phyloP scores from a whole-genome alignment of 2,797 vertebrate species.

The Halcyon smyrnensis region DNA sequence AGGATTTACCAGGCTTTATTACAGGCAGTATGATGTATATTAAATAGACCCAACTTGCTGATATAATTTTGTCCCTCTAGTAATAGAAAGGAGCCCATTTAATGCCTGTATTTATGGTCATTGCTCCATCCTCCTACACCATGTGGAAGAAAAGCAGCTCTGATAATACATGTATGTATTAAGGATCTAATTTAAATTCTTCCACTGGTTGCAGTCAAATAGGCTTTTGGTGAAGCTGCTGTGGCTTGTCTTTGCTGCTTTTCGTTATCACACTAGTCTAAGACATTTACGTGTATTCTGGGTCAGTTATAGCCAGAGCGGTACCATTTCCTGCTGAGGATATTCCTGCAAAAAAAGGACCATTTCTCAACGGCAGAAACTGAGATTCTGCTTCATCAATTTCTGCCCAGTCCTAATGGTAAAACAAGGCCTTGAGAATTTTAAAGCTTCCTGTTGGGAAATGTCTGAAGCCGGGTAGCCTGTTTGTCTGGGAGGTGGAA shows the following conservation, averaged over 20 bases:
- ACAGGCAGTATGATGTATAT: background rate
- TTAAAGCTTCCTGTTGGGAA: background rate
- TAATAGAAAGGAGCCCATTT: conserved; percentile 26
- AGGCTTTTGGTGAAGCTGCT: background rate
- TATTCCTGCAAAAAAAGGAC: background rate
- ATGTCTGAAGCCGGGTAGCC: background rate
- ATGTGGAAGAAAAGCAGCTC: background rate
- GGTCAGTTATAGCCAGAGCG: background rate
- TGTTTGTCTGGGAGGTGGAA: background rate
- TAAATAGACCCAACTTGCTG: conserved; percentile 21
- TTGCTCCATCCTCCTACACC: background rate
- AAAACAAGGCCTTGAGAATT: background rate
- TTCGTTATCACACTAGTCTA: rapidly evolving
- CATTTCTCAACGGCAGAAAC: background rate
- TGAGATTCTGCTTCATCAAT: background rate
- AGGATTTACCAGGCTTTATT: conserved; percentile 41
- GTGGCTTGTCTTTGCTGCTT: background rate
- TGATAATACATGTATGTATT: background rate
- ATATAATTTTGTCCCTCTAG: conserved; percentile 17
- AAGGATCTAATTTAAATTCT: conserved; percentile 5
- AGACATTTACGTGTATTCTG: background rate
- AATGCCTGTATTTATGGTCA: conserved; percentile 40
- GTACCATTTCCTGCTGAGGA: background rate
- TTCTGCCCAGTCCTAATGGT: background rate
- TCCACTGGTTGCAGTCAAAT: background rate